A percentile compares a stretch with the other conserved stretches of the same genome.
Evolutionary conservation across 2,113 vertebrate genomes (phyloP).

Genomic region (Apteryx owenii): DNA sequence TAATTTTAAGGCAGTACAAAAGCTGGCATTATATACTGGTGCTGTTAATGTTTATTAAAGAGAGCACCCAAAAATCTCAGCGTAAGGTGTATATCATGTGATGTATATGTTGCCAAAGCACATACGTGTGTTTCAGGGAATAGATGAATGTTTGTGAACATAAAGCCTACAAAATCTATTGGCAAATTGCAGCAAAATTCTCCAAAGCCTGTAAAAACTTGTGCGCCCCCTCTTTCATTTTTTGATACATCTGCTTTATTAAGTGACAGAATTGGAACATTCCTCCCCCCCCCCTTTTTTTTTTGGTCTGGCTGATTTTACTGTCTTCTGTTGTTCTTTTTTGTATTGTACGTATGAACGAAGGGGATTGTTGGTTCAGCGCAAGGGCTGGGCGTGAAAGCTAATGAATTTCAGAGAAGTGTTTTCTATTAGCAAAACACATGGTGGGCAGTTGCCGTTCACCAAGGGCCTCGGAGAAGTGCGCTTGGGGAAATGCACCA

Average conservation of each 20-base stretch:
- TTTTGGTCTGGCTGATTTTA: background rate
- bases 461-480: background rate
- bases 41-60: background rate
- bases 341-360: slow-evolving; percentile 15
- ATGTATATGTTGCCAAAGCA: background rate
- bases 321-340: background rate
- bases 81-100: fast-evolving
- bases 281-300: background rate
- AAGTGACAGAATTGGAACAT: slow-evolving; percentile 56
- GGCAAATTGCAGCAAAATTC: slow-evolving; percentile 19
- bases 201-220: background rate
- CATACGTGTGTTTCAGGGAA: background rate
- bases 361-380: slow-evolving; percentile 19
- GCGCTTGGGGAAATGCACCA: fast-evolving
- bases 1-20: background rate
- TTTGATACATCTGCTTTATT: slow-evolving; percentile 54
- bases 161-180: background rate
- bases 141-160: background rate
- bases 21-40: background rate
- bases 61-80: background rate
- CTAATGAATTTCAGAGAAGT: slow-evolving; percentile 27
- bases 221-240: background rate
- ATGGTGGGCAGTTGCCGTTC: background rate
- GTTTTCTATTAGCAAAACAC: background rate
- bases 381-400: background rate